Conservation (phyloP, 2,888 invertebrate species). For the Caenorhabditis becei region DNA sequence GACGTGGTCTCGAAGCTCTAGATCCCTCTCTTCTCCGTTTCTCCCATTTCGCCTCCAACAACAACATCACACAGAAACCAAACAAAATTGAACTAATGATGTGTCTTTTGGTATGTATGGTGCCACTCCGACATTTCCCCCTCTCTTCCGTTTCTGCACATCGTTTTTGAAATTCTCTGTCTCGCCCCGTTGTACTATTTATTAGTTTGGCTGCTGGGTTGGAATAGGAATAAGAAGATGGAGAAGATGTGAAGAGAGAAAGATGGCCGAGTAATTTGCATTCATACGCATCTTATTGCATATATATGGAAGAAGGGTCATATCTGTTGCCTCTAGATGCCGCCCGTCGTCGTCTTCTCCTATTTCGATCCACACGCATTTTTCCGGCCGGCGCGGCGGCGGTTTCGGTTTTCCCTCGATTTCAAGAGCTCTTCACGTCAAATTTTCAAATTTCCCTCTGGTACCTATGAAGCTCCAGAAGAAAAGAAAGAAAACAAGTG, state of each 20-base stretch:
- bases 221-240: constrained; percentile 18
- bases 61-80: constrained; percentile 3
- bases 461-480: background rate
- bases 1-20: constrained; percentile 8
- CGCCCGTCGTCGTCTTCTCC: constrained; percentile 32
- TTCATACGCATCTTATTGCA: constrained; percentile 59
- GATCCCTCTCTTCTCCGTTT: background rate
- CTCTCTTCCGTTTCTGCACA: background rate
- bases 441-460: background rate
- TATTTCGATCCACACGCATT: constrained; percentile 31
- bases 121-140: constrained; percentile 4
- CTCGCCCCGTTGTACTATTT: constrained; percentile 23
- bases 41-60: background rate
- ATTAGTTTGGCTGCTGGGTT: constrained; percentile 37
- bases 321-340: constrained; percentile 40
- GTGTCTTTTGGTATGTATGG: constrained; percentile 41
- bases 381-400: background rate
- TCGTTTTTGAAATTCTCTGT: constrained; percentile 3
- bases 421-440: constrained; percentile 32
- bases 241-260: constrained; percentile 13
- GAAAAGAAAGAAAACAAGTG: background rate
- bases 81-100: constrained; percentile 64
- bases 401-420: constrained; percentile 6
- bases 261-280: constrained; percentile 55
- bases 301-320: constrained; percentile 43